Evolutionary conservation across 2,888 invertebrate species (phyloP).

Genomic region (Altica lythri): DNA sequence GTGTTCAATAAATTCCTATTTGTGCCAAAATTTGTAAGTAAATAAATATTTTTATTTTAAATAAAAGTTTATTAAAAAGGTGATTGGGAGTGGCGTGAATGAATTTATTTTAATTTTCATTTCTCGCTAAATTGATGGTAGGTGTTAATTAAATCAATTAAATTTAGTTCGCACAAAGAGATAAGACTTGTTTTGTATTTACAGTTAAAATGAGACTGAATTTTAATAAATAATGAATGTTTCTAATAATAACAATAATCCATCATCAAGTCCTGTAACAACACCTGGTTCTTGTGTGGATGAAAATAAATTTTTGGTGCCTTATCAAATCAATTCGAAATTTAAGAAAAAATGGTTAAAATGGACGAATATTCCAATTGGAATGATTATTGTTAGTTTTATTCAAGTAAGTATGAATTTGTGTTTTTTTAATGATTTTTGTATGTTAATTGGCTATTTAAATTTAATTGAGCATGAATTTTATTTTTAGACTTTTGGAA

Average conservation of each 20-base stretch:
- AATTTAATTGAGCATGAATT: not conserved
- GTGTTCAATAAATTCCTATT: too few species aligned
- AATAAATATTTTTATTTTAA: too few species aligned
- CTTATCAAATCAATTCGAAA: constrained; percentile 31
- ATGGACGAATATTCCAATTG: constrained; percentile 47
- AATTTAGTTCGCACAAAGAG: not conserved
- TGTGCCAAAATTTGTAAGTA: too few species aligned
- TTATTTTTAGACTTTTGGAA: too few species aligned
- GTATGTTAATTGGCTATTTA: not conserved
- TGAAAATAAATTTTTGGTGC: constrained; percentile 46
- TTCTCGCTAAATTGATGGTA: constrained; percentile 31
- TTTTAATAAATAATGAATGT: constrained; percentile 18
- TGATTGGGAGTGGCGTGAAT: too few species aligned
- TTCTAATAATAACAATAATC: constrained; percentile 21
- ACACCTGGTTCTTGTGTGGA: constrained; percentile 47
- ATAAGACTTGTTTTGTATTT: not conserved
- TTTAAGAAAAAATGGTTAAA: constrained; percentile 35
- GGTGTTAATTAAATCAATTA: constrained; percentile 22
- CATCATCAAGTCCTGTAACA: constrained; percentile 41
- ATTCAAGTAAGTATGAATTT: constrained; percentile 50
- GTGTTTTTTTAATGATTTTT: not conserved
- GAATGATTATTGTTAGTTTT: constrained; percentile 48
- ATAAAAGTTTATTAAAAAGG: too few species aligned
- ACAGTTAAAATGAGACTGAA: constrained; percentile 4
- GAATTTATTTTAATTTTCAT: too few species aligned